phyloP scores from a whole-genome alignment of 1,140 invertebrate genomes.

The Calliopsis andreniformis region DNA sequence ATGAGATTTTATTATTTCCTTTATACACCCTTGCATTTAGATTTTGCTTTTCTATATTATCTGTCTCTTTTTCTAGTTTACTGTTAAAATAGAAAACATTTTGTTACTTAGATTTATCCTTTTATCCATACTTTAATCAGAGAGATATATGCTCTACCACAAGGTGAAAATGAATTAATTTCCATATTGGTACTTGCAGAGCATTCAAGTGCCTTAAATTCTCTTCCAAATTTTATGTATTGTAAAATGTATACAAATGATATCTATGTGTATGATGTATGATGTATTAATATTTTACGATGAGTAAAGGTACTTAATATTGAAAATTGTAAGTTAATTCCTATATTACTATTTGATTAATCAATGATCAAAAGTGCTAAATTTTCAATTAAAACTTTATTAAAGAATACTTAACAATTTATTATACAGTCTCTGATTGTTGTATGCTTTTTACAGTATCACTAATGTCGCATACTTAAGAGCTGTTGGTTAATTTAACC shows the following conservation, averaged over 20 bases:
- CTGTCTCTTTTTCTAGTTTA: background rate
- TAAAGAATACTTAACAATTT: background rate
- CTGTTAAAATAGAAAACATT: background rate
- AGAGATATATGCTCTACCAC: background rate
- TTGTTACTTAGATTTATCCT: background rate
- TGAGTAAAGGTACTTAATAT: constrained; percentile 63
- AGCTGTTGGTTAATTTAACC: background rate
- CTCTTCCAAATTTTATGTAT: constrained; percentile 50
- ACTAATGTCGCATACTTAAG: background rate
- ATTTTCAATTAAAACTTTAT: background rate
- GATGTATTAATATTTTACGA: constrained; percentile 69
- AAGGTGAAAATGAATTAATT: constrained; percentile 32
- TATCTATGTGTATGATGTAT: constrained; percentile 58
- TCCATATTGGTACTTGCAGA: constrained; percentile 55
- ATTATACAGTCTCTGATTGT: constrained; percentile 8
- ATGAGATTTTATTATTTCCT: constrained; percentile 22
- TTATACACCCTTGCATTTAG: constrained; percentile 44
- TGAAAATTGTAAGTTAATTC: constrained; percentile 28
- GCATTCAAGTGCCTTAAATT: constrained; percentile 68
- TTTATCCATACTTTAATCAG: constrained; percentile 4
- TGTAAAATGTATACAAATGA: constrained; percentile 44
- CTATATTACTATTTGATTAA: background rate
- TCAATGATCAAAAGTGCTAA: constrained; percentile 11
- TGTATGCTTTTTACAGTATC: constrained; percentile 6
- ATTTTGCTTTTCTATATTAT: constrained; percentile 34